Evolutionary conservation across 1,140 invertebrate genomes (phyloP).

Genomic region (Zophobas atratus): DNA sequence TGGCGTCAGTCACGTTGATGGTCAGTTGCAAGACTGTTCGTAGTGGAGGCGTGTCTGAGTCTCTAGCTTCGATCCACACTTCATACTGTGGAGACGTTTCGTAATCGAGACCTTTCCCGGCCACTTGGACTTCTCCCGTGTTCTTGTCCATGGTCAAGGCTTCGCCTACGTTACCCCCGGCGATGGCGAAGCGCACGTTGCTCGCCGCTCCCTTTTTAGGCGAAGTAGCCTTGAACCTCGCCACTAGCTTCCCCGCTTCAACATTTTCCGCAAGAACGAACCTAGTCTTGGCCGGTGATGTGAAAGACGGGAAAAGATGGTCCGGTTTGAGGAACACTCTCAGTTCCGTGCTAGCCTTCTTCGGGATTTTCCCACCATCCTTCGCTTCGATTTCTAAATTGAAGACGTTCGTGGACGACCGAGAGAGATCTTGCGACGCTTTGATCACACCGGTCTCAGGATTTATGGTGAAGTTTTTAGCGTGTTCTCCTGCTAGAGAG

Average conservation of each 20-base stretch:
- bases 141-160: constrained; percentile 85
- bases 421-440: constrained; percentile 73
- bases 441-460: constrained; percentile 87
- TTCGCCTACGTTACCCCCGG: constrained; percentile 91
- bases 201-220: constrained; percentile 81
- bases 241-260: constrained; percentile 80
- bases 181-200: constrained; percentile 85
- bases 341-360: constrained; percentile 79
- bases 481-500: constrained; percentile 83
- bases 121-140: constrained; percentile 85
- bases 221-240: constrained; percentile 79
- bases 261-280: constrained; percentile 88
- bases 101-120: constrained; percentile 87
- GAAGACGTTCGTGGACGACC: constrained; percentile 72
- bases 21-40: constrained; percentile 83
- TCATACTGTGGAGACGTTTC: constrained; percentile 89
- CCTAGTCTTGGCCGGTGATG: constrained; percentile 76
- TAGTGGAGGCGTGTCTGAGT: constrained; percentile 86
- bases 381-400: constrained; percentile 82
- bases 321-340: constrained; percentile 80
- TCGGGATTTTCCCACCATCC: constrained; percentile 76
- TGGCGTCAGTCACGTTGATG: constrained; percentile 91
- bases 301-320: constrained; percentile 83
- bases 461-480: constrained; percentile 84
- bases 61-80: constrained; percentile 93